These are phyloP conservation scores for Cyanistes caeruleus DNA, from an alignment of 2,113 vertebrate genomes.

Conservation along the genomic window DNA sequence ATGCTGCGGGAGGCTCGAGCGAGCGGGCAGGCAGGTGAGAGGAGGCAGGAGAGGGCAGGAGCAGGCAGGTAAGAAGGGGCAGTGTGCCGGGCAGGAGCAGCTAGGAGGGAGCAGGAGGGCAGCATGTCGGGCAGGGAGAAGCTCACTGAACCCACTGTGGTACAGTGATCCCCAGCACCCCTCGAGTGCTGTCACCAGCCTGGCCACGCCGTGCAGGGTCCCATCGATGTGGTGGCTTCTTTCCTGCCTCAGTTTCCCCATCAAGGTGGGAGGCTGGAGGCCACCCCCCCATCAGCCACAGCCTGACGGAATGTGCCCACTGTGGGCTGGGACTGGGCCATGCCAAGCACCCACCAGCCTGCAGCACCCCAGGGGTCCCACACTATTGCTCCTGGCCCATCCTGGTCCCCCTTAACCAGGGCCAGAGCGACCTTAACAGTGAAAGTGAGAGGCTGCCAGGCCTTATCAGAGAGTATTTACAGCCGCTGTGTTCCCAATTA, in stretches of 20 bases:
- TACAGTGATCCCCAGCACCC: background rate
- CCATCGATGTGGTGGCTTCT: accelerated
- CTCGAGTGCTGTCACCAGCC: background rate
- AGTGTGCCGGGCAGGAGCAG: background rate
- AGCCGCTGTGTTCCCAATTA: constrained; percentile 72
- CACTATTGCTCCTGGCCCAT: accelerated
- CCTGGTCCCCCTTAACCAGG: constrained; percentile 38
- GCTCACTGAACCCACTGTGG: accelerated
- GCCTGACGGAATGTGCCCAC: accelerated
- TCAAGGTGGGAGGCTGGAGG: accelerated
- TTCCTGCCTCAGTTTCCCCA: background rate
- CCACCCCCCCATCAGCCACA: background rate
- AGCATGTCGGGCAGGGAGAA: background rate
- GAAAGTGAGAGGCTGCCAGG: constrained; percentile 62
- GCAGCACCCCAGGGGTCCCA: background rate
- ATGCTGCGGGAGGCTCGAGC: background rate
- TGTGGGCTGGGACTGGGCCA: accelerated
- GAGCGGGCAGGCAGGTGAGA: background rate
- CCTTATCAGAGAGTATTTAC: constrained; percentile 76
- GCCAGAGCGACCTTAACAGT: constrained; percentile 58
- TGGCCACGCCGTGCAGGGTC: background rate
- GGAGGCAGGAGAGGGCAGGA: background rate
- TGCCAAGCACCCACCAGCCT: accelerated
- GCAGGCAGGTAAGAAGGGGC: background rate
- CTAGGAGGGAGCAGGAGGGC: background rate